Conservation (phyloP, 2,113 vertebrate species). For the Nymphicus hollandicus region DNA sequence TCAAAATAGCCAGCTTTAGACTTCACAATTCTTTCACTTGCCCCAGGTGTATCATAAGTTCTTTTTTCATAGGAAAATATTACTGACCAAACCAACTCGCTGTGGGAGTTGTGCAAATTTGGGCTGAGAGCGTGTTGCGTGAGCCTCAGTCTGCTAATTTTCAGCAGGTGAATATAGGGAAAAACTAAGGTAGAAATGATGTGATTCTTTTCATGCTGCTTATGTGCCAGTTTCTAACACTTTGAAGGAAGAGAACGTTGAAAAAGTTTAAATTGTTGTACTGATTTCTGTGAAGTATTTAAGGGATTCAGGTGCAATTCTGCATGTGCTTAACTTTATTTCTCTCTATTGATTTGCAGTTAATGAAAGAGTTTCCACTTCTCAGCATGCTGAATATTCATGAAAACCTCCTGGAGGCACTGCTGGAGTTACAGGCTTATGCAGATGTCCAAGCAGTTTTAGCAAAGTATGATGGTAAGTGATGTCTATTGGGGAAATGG, state of each 20-base stretch:
- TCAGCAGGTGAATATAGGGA: not conserved
- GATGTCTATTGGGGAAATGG: not conserved
- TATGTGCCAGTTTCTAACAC: not conserved
- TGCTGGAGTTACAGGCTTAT: conserved; percentile 96
- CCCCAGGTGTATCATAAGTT: not conserved
- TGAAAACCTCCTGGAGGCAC: conserved; percentile 95
- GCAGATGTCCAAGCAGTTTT: conserved; percentile 98
- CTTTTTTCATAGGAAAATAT: not conserved
- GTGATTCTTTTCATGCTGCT: not conserved
- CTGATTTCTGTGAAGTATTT: not conserved
- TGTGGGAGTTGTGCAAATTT: not conserved
- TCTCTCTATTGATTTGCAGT: conserved; percentile 71
- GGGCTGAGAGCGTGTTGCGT: not conserved
- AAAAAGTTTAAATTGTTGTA: not conserved
- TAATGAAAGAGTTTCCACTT: conserved; percentile 99
- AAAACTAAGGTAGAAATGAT: not conserved
- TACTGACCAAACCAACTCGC: not conserved
- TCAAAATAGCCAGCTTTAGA: not conserved
- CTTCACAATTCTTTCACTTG: not conserved
- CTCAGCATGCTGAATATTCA: conserved; percentile 99
- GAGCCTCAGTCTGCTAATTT: not conserved
- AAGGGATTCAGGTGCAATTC: not conserved
- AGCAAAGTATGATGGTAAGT: conserved; percentile 96
- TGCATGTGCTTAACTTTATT: not conserved
- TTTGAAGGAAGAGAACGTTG: not conserved